Conservation (phyloP, 2,113 vertebrate species). For the Progne subis region DNA sequence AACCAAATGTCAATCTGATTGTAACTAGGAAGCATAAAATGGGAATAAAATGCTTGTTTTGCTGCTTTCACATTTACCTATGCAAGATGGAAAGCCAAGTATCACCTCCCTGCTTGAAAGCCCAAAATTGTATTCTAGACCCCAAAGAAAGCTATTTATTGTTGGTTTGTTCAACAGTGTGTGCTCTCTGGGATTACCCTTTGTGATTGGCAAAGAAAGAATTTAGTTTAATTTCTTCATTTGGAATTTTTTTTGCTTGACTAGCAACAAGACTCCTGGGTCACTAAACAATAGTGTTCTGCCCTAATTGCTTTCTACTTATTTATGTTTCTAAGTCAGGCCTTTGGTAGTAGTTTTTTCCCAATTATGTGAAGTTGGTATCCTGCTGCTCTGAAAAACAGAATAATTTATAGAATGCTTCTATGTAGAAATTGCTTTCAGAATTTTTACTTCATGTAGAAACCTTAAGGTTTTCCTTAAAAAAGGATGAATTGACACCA, state of each 20-base stretch:
- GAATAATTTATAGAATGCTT: not conserved
- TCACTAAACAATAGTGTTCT: slow-evolving; percentile 33
- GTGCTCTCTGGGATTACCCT: not conserved
- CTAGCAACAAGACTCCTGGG: not conserved
- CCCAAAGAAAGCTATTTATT: not conserved
- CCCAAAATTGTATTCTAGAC: not conserved
- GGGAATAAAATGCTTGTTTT: not conserved
- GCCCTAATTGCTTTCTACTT: not conserved
- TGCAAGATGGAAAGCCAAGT: not conserved
- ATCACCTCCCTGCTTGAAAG: not conserved
- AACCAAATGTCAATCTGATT: not conserved
- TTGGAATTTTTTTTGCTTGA: slow-evolving; percentile 15
- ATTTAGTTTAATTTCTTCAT: slow-evolving; percentile 20
- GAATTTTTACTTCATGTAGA: not conserved
- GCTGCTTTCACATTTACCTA: not conserved
- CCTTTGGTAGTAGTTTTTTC: not conserved
- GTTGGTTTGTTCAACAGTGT: not conserved
- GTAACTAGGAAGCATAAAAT: not conserved
- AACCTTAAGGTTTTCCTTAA: not conserved
- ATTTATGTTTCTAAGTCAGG: not conserved
- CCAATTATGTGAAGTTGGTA: not conserved
- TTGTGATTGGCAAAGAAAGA: not conserved
- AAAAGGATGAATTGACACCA: not conserved
- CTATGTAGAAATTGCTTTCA: not conserved
- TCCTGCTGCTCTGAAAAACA: not conserved